Conservation (phyloP, 2,888 invertebrate species). For the Macaria notata region DNA sequence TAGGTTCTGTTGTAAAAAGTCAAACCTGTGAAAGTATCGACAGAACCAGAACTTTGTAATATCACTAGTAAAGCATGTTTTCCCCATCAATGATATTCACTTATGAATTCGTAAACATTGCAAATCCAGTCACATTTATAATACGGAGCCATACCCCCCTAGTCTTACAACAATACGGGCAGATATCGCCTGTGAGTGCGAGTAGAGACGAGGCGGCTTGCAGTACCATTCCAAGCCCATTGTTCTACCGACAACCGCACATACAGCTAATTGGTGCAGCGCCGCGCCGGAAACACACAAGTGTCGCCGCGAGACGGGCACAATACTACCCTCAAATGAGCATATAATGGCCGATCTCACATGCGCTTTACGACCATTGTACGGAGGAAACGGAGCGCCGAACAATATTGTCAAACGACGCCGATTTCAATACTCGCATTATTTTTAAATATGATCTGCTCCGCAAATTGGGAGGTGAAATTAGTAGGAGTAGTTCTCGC, state of each 20-base stretch:
- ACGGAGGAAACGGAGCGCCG: constrained; percentile 48
- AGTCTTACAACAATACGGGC: neutral
- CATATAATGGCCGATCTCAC: constrained; percentile 62
- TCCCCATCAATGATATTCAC: no score
- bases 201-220: neutral
- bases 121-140: no score
- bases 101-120: no score
- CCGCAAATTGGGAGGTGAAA: constrained; percentile 66
- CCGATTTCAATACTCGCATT: constrained; percentile 58
- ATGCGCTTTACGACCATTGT: constrained; percentile 60
- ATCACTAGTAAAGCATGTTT: no score
- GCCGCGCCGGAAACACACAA: constrained; percentile 55
- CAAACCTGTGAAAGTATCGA: no score
- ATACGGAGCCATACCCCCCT: neutral
- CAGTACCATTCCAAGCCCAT: constrained; percentile 12
- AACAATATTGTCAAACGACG: constrained; percentile 61
- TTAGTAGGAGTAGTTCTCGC: constrained; percentile 61
- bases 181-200: neutral
- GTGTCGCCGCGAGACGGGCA: constrained; percentile 54
- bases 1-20: no score
- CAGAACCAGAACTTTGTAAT: no score
- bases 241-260: constrained; percentile 27
- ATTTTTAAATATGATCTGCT: constrained; percentile 44
- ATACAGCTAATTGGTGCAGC: constrained; percentile 63
- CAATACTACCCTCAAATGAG: constrained; percentile 64